Conservation (phyloP, 2,888 invertebrate genomes). For the Pantelozetes paolii region DNA sequence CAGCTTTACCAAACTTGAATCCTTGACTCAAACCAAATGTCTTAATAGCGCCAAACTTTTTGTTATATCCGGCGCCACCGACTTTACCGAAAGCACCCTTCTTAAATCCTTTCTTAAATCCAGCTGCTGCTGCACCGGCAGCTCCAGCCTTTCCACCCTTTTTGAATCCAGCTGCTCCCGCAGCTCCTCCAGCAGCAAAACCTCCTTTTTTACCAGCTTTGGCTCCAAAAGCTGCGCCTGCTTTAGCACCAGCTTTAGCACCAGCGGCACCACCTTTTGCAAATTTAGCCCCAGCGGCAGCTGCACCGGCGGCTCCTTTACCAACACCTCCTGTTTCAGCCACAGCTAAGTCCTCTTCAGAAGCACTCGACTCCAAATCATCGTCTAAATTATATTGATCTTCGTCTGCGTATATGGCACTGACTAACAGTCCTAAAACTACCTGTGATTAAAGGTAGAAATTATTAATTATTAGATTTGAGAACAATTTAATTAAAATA, state of each 20-base stretch:
- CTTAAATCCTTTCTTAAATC: slow-evolving; percentile 36
- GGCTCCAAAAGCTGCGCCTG: slow-evolving; percentile 7
- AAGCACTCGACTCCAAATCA: background rate
- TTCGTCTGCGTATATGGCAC: slow-evolving; percentile 8
- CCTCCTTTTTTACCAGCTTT: slow-evolving; percentile 16
- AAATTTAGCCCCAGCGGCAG: background rate
- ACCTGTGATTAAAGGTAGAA: background rate
- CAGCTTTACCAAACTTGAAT: slow-evolving; percentile 43
- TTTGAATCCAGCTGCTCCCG: slow-evolving; percentile 14
- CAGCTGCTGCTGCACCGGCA: slow-evolving; percentile 38
- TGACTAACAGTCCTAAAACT: slow-evolving; percentile 10
- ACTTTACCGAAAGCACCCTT: slow-evolving; percentile 40
- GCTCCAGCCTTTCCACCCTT: slow-evolving; percentile 39
- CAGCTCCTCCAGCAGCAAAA: slow-evolving; percentile 36
- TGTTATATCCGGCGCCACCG: slow-evolving; percentile 39
- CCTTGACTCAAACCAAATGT: slow-evolving; percentile 41
- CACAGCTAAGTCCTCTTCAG: slow-evolving; percentile 3
- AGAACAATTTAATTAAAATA: background rate
- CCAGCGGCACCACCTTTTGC: slow-evolving; percentile 6
- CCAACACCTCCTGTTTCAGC: background rate
- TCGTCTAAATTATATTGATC: background rate
- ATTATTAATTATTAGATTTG: too few species aligned
- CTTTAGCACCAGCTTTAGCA: slow-evolving; percentile 15
- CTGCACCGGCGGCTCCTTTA: slow-evolving; percentile 6
- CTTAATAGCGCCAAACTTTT: slow-evolving; percentile 40